A percentile compares a stretch with the other conserved stretches of the same genome.
phyloP scores from a whole-genome alignment of 2,888 invertebrate genomes.

The Drymonia ruficornis region DNA sequence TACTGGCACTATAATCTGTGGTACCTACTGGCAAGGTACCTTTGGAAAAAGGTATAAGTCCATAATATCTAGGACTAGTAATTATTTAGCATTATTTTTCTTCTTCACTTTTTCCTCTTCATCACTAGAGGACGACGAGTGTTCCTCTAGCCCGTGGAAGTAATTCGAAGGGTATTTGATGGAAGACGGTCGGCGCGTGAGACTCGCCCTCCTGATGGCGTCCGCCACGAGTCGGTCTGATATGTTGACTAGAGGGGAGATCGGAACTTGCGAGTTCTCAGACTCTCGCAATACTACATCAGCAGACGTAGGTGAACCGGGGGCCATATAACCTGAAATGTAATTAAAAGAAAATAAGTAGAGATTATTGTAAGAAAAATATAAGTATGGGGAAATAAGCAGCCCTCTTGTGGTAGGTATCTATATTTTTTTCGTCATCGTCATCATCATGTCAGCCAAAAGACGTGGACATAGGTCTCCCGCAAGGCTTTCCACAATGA shows the following conservation, averaged over 20 bases:
- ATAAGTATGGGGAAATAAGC: too few relatives aligned
- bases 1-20: too few relatives aligned
- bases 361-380: too few relatives aligned
- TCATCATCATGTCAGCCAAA: too few relatives aligned
- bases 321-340: conserved; percentile 63
- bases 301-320: conserved; percentile 52
- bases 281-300: conserved; percentile 56
- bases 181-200: conserved; percentile 65
- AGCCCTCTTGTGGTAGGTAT: too few relatives aligned
- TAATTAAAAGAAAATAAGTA: not conserved
- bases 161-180: conserved; percentile 74
- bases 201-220: conserved; percentile 70
- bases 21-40: too few relatives aligned
- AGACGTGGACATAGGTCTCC: too few relatives aligned
- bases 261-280: conserved; percentile 45
- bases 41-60: too few relatives aligned
- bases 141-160: conserved; percentile 63
- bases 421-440: too few relatives aligned
- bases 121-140: conserved; percentile 70
- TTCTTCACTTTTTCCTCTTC: conserved; percentile 55
- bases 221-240: conserved; percentile 73
- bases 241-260: conserved; percentile 59
- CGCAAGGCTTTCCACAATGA: too few relatives aligned
- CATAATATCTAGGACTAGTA: not conserved
- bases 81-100: conserved; percentile 35